Evolutionary conservation across 2,113 vertebrate species (phyloP).

Genomic region (Semicossyphus pulcher): DNA sequence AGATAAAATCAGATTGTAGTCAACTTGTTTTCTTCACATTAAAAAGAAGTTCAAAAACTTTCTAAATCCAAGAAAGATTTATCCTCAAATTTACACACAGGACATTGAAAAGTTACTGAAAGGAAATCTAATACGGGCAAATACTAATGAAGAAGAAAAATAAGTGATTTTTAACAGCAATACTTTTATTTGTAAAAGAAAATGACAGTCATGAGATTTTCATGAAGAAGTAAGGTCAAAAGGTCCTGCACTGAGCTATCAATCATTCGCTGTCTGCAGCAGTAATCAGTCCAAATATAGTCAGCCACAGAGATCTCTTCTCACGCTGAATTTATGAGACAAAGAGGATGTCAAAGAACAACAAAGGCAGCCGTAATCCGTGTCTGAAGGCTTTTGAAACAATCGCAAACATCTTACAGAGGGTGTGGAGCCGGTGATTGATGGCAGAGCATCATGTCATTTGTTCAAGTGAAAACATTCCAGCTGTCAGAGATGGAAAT

Average conservation of each 20-base stretch:
- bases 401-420: not conserved
- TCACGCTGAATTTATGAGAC: not conserved
- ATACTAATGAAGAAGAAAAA: no score
- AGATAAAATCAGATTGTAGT: no score
- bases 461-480: constrained; percentile 9
- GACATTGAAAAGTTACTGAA: no score
- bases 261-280: not conserved
- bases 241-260: not conserved
- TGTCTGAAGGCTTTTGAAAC: not conserved
- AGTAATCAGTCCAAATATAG: not conserved
- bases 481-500: constrained; percentile 4
- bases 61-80: no score
- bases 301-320: not conserved
- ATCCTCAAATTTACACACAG: no score
- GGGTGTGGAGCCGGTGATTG: not conserved
- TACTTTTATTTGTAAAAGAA: no score
- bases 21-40: no score
- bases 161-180: no score
- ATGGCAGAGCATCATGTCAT: not conserved
- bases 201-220: no score
- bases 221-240: no score
- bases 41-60: no score
- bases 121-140: no score
- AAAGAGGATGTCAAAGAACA: not conserved
- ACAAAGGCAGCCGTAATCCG: not conserved